These are phyloP conservation scores for Eubasilissa regina DNA, from an alignment of 1,140 invertebrate genomes.

Conservation along the genomic window DNA sequence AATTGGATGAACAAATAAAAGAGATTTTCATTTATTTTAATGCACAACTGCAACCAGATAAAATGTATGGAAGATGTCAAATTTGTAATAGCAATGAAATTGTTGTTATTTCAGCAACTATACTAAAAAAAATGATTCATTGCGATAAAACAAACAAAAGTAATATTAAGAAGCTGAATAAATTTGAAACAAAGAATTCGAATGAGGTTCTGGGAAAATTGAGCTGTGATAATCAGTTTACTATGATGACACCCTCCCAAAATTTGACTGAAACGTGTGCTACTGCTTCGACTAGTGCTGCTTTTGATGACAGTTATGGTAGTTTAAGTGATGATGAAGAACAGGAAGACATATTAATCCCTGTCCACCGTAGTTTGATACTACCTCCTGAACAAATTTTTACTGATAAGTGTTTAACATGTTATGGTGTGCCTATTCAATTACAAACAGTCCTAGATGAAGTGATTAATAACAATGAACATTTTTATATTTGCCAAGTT, in stretches of 20 bases:
- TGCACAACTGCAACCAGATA: slow-evolving; percentile 72
- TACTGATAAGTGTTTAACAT: slow-evolving; percentile 66
- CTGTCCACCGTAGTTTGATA: slow-evolving; percentile 56
- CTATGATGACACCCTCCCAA: slow-evolving; percentile 59
- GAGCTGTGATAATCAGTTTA: too few species aligned
- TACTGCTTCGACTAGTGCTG: slow-evolving; percentile 16
- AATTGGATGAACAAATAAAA: slow-evolving; percentile 72
- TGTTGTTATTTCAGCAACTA: slow-evolving; percentile 8
- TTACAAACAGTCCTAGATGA: slow-evolving; percentile 70
- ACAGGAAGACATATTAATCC: slow-evolving; percentile 62
- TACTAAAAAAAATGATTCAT: slow-evolving; percentile 29
- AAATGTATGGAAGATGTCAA: slow-evolving; percentile 80
- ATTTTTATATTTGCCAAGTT: slow-evolving; percentile 76
- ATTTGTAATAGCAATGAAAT: slow-evolving; percentile 62
- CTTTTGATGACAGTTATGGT: slow-evolving; percentile 40
- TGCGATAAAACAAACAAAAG: too few species aligned
- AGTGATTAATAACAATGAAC: slow-evolving; percentile 68
- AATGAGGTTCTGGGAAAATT: too few species aligned
- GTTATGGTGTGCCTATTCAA: slow-evolving; percentile 69
- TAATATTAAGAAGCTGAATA: too few species aligned
- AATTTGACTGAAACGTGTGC: slow-evolving; percentile 65
- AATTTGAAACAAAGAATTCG: too few species aligned
- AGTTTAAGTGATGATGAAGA: slow-evolving; percentile 33
- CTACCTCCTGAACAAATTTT: slow-evolving; percentile 65
- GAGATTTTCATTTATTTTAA: slow-evolving; percentile 77